Conservation (phyloP, 2,888 invertebrate genomes). For the Ferdinandea cuprea region DNA sequence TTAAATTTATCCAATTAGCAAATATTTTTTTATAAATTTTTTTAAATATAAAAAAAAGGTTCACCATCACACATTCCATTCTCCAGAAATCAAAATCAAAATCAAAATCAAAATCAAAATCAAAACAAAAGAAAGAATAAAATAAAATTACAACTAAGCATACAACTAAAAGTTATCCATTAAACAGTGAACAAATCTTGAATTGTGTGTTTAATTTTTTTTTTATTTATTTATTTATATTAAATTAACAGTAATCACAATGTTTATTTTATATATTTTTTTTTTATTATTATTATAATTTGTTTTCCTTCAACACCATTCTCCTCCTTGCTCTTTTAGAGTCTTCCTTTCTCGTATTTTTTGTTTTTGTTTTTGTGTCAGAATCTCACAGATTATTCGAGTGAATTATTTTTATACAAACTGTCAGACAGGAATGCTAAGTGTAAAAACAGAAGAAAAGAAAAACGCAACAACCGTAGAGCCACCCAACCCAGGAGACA, state of each 20-base stretch:
- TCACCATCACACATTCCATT: conserved; percentile 70
- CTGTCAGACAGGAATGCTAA: conserved; percentile 61
- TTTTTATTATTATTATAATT: conserved; percentile 31
- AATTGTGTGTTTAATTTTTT: conserved; percentile 32
- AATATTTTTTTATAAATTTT: conserved; percentile 31
- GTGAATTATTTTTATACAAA: conserved; percentile 26
- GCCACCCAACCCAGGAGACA: conserved; percentile 35
- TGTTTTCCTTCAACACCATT: conserved; percentile 37
- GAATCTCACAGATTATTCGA: conserved; percentile 38
- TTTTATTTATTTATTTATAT: conserved; percentile 61
- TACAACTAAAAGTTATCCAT: conserved; percentile 62
- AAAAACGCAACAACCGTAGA: conserved; percentile 7
- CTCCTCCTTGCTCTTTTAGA: conserved; percentile 21
- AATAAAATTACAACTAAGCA: conserved; percentile 58
- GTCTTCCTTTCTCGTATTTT: background rate
- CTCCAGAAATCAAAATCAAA: too few species aligned
- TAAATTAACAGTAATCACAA: conserved; percentile 73
- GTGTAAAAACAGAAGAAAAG: conserved; percentile 16
- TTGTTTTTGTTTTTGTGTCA: conserved; percentile 12
- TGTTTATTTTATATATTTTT: conserved; percentile 49
- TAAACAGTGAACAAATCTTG: conserved; percentile 58
- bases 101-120: too few species aligned
- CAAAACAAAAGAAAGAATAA: too few species aligned
- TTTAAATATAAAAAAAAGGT: conserved; percentile 34
- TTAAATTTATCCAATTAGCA: conserved; percentile 41